phyloP scores from a whole-genome alignment of 2,113 vertebrate species.

The Piprites chloris region DNA sequence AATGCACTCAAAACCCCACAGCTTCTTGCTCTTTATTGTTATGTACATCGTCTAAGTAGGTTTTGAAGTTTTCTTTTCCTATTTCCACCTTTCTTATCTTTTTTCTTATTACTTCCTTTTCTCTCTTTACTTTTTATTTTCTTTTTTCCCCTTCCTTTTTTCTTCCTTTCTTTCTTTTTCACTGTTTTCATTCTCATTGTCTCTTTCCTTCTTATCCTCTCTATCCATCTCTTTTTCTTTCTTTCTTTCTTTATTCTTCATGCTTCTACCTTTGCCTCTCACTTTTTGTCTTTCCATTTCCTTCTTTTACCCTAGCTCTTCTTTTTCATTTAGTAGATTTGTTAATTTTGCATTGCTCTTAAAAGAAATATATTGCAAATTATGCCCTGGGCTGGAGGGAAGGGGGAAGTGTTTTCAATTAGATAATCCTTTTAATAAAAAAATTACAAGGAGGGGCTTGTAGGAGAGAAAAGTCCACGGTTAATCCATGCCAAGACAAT shows the following conservation, averaged over 20 bases:
- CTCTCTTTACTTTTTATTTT: background rate
- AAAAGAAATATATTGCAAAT: background rate
- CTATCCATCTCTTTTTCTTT: background rate
- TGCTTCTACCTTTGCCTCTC: background rate
- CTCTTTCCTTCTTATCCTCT: background rate
- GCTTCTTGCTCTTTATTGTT: background rate
- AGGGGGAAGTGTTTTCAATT: background rate
- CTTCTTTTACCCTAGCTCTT: background rate
- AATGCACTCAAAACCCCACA: background rate
- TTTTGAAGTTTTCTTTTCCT: background rate
- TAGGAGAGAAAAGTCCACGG: background rate
- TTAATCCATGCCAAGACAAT: background rate
- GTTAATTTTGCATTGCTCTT: background rate
- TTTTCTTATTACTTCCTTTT: background rate
- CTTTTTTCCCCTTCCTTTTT: background rate
- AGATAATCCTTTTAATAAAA: background rate
- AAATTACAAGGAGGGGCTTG: background rate
- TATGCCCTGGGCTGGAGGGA: too few relatives aligned
- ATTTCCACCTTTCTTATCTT: background rate
- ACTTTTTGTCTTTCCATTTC: background rate
- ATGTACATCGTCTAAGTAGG: background rate
- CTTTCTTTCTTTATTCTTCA: background rate
- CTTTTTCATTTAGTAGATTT: background rate
- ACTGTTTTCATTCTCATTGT: background rate
- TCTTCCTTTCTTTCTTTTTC: accelerated